phyloP scores from a whole-genome alignment of 1,140 invertebrate species.

The Drosophila insularis region DNA sequence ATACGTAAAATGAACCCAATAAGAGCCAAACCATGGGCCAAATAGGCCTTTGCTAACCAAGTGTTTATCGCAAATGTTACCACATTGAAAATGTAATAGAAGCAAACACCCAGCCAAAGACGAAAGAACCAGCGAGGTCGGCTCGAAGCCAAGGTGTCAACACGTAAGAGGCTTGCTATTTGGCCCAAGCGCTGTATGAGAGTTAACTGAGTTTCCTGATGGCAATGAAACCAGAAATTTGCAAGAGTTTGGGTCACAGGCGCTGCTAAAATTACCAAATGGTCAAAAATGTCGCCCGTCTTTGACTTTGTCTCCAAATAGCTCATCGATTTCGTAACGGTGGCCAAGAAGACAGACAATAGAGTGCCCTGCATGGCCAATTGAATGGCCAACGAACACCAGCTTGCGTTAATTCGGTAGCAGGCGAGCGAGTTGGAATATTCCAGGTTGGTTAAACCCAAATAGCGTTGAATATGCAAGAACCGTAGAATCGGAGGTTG shows the following conservation, averaged over 20 bases:
- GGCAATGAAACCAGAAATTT: constrained; percentile 50
- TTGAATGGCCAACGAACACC: background rate
- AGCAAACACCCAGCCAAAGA: constrained; percentile 19
- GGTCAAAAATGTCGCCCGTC: constrained; percentile 40
- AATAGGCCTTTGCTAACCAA: constrained; percentile 7
- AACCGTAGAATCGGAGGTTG: constrained; percentile 33
- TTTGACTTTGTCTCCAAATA: constrained; percentile 36
- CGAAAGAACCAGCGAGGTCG: constrained; percentile 13
- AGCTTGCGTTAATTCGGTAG: constrained; percentile 32
- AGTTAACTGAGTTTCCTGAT: constrained; percentile 25
- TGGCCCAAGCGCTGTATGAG: constrained; percentile 28
- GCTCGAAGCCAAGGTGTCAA: background rate
- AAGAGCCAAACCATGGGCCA: constrained; percentile 15
- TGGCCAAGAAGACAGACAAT: constrained; percentile 2
- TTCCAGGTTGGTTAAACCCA: constrained; percentile 43
- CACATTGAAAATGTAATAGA: background rate
- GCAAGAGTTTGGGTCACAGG: constrained; percentile 33
- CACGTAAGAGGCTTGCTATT: background rate
- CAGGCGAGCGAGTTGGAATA: background rate
- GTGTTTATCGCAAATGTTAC: background rate
- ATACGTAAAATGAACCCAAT: constrained; percentile 32
- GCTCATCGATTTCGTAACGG: constrained; percentile 20
- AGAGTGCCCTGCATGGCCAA: constrained; percentile 14
- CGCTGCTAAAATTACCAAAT: constrained; percentile 35
- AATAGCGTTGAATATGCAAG: constrained; percentile 48